Base-by-base conservation (phyloP, 1,140 invertebrate species). In the Listronotus oregonensis region DNA sequence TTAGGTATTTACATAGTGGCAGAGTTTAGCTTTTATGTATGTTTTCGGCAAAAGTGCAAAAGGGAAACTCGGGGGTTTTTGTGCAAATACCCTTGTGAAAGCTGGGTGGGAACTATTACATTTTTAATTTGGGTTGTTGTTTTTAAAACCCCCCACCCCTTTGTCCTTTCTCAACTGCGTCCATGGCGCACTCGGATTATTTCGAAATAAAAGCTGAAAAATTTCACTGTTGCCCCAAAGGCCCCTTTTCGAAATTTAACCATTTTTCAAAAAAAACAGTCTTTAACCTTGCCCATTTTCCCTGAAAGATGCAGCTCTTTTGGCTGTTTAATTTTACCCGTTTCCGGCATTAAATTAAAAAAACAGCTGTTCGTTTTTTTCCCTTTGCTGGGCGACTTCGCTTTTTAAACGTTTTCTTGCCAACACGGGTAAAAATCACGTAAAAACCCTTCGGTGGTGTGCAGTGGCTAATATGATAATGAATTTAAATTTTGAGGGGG, bases 191-290 rank as follows among this genome's bases (percentile, higher is more conserved):
- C 42, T 44, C 37, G 11, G 31, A 39, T 5, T 47, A 40, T 64
- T 64, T 64, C 62, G 54, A 55, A 64, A 64, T 63, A 63, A 52
- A 63, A 63, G 6, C 17, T 34, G 55, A 47, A 58, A 58, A 58
- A 43, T 58, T 60, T 9, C 27, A 8, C 15, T 27, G 21, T 27
- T 27, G 18, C n/a, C 11, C 32, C 57, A 43, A 57, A 44, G 32
- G 1, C 39, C 9, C 6, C 18, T 42, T 14, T 14, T 32, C 40
- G 42, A 46, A 44, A 58, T 6, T 2, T 17, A 39, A 32, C 14
- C 39, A 37, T 62, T 52, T 62, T 37, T 6, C 59, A 51, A 54
- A 44, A 21, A 44, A 9, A 46, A 44, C 8, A 44, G 18, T 44
- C 4, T 14, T 58, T 18, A 39, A 43, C 57, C 43, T 47, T 27